phyloP scores from a whole-genome alignment of 2,113 vertebrate species.

The Balaeniceps rex region DNA sequence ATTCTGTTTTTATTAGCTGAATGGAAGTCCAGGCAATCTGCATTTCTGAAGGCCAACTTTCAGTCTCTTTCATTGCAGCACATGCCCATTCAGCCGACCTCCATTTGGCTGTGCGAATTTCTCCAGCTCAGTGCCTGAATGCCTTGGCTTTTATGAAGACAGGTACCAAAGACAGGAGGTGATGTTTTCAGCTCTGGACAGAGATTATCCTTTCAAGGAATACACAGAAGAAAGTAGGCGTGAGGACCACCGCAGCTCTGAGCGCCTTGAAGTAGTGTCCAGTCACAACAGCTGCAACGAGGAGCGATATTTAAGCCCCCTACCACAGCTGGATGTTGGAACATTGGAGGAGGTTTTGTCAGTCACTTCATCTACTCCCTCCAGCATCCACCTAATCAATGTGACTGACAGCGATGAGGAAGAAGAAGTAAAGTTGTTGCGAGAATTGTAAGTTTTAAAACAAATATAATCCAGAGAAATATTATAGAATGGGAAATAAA shows the following conservation, averaged over 20 bases:
- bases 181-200: constrained; percentile 60
- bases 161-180: constrained; percentile 64
- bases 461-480: neutral
- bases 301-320: constrained; percentile 38
- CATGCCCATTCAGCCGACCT: constrained; percentile 69
- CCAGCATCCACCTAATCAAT: constrained; percentile 66
- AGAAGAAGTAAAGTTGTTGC: constrained; percentile 73
- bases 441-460: constrained; percentile 72
- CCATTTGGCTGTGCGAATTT: constrained; percentile 62
- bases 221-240: constrained; percentile 7
- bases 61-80: constrained; percentile 64
- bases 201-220: constrained; percentile 59
- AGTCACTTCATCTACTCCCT: constrained; percentile 42
- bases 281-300: constrained; percentile 36
- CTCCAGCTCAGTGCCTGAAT: constrained; percentile 64
- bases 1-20: neutral
- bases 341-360: constrained; percentile 69
- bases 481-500: constrained; percentile 57
- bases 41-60: neutral
- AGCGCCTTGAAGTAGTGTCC: constrained; percentile 11
- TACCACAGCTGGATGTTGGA: constrained; percentile 56
- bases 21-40: neutral
- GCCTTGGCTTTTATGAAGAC: constrained; percentile 65
- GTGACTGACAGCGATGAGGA: constrained; percentile 73
- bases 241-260: constrained; percentile 18